These are phyloP conservation scores for Mesodorylaimus sp. DNA, from an alignment of 2,888 invertebrate genomes.

Conservation along the genomic window DNA sequence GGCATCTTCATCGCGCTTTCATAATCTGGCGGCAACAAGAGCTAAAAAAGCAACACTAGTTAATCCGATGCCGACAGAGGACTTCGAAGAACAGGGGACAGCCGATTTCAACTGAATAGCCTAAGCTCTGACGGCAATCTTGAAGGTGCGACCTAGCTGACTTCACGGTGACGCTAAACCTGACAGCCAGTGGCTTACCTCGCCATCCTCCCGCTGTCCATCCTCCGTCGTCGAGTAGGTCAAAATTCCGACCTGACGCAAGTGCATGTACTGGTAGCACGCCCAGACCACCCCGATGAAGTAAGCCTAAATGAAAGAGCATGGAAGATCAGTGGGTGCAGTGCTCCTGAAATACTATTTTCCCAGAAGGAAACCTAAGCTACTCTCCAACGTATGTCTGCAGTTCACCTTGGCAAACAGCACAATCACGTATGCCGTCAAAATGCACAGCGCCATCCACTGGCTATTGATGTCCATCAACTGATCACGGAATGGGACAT, in stretches of 20 bases:
- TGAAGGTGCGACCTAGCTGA: too few species aligned
- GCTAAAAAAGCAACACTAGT: background rate
- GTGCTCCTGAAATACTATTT: too few species aligned
- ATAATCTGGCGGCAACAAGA: background rate
- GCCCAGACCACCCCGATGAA: slow-evolving; percentile 32
- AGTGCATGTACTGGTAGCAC: slow-evolving; percentile 29
- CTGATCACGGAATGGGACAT: slow-evolving; percentile 21
- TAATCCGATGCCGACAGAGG: too few species aligned
- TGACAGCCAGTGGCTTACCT: too few species aligned
- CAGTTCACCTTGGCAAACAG: slow-evolving; percentile 30
- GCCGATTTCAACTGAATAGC: too few species aligned
- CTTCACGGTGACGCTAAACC: too few species aligned
- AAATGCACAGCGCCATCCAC: slow-evolving; percentile 27
- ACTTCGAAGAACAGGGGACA: too few species aligned
- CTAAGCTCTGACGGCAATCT: too few species aligned
- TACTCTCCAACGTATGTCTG: background rate
- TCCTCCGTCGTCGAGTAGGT: background rate
- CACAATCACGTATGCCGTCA: slow-evolving; percentile 24
- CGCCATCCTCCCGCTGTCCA: background rate
- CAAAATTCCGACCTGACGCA: background rate
- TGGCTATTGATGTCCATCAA: slow-evolving; percentile 26
- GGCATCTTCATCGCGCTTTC: background rate
- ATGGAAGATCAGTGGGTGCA: too few species aligned
- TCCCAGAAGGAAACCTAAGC: background rate
- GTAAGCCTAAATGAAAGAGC: slow-evolving; percentile 31